Evolutionary conservation across 1,140 invertebrate species (phyloP).

Genomic region (Dendroctonus ponderosae): DNA sequence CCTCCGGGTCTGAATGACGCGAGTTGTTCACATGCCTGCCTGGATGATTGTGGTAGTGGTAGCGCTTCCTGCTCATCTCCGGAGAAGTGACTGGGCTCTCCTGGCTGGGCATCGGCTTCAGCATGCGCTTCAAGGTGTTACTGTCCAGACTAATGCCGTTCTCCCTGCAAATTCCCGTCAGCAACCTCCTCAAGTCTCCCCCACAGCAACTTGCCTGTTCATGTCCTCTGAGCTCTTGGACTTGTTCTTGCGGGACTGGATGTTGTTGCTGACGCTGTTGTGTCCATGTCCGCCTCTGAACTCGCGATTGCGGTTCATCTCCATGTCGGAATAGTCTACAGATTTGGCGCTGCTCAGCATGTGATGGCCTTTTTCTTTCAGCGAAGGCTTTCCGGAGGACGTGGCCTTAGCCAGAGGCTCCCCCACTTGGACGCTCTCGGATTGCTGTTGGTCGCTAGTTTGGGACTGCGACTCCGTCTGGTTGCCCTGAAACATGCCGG

Average conservation of each 20-base stretch:
- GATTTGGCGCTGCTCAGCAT: conserved; percentile 62
- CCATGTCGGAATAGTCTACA: conserved; percentile 73
- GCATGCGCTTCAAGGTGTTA: conserved; percentile 87
- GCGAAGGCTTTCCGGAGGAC: conserved; percentile 55
- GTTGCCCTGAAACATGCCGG: conserved; percentile 31
- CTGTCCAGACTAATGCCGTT: conserved; percentile 57
- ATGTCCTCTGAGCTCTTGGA: conserved; percentile 90
- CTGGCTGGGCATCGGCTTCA: conserved; percentile 86
- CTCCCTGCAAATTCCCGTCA: conserved; percentile 38
- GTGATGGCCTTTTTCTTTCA: conserved; percentile 65
- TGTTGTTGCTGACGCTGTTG: conserved; percentile 68
- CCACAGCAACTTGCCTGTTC: conserved; percentile 55
- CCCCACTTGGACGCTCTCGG: conserved; percentile 77
- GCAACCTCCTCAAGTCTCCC: background rate
- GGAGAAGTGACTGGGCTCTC: conserved; percentile 86
- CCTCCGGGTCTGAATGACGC: conserved; percentile 55
- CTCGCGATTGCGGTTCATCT: conserved; percentile 62
- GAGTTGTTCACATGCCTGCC: conserved; percentile 55
- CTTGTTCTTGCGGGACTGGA: conserved; percentile 61
- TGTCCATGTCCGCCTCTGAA: conserved; percentile 58
- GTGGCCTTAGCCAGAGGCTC: conserved; percentile 61
- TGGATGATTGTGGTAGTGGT: conserved; percentile 59
- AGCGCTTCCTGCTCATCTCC: conserved; percentile 77
- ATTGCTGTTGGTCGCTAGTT: conserved; percentile 56
- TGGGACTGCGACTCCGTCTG: conserved; percentile 52